phyloP scores from a whole-genome alignment of 2,888 invertebrate genomes.

The Chrysolina haemoptera region DNA sequence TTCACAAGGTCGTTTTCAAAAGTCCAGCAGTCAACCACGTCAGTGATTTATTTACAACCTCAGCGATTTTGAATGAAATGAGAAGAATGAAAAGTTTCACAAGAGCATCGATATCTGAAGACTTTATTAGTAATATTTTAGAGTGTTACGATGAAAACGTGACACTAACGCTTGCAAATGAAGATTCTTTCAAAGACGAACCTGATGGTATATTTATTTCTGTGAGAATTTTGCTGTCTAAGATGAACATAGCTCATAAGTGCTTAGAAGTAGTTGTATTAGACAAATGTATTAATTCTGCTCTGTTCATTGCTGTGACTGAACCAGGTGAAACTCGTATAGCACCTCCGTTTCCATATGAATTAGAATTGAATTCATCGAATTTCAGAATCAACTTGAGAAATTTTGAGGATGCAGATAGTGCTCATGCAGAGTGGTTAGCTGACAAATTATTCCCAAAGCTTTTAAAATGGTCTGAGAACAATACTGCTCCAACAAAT shows the following conservation, averaged over 20 bases:
- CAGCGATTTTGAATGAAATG: conserved; percentile 64
- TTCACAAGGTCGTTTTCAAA: conserved; percentile 59
- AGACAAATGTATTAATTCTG: conserved; percentile 66
- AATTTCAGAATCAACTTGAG: conserved; percentile 67
- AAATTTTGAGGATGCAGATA: conserved; percentile 68
- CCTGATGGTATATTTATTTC: conserved; percentile 64
- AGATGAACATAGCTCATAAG: conserved; percentile 58
- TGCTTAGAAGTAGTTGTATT: conserved; percentile 66
- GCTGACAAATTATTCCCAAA: conserved; percentile 74
- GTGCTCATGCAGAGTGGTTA: conserved; percentile 72
- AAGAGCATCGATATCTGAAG: conserved; percentile 57
- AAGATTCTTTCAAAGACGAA: conserved; percentile 52
- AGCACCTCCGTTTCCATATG: conserved; percentile 72
- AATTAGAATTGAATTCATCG: conserved; percentile 61
- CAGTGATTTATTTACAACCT: conserved; percentile 59
- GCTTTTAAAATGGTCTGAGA: conserved; percentile 76
- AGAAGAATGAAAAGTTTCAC: conserved; percentile 58
- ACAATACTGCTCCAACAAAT: conserved; percentile 63
- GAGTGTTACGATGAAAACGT: conserved; percentile 61
- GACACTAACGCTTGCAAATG: conserved; percentile 50
- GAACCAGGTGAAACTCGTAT: conserved; percentile 64
- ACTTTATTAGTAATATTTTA: conserved; percentile 61
- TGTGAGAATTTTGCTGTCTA: conserved; percentile 69
- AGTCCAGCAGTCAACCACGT: conserved; percentile 54
- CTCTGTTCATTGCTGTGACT: conserved; percentile 72